These are phyloP conservation scores for Drosophila paucipuncta DNA, from an alignment of 2,888 invertebrate genomes.

Conservation along the genomic window DNA sequence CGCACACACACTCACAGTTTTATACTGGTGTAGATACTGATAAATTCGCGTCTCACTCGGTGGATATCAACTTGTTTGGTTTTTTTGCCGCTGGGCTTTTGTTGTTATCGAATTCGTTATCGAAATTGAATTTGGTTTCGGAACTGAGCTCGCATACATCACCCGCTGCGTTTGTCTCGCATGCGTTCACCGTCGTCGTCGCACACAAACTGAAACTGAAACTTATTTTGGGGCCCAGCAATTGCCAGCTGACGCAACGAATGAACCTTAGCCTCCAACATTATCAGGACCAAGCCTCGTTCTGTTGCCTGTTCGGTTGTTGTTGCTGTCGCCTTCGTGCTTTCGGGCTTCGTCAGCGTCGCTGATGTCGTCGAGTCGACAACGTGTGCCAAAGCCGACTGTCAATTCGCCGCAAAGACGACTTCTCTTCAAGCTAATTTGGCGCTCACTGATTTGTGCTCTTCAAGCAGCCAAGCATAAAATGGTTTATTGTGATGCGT, in stretches of 20 bases:
- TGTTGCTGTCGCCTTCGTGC: constrained; percentile 30
- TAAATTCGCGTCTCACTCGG: constrained; percentile 38
- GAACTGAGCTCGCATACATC: constrained; percentile 21
- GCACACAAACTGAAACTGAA: constrained; percentile 77
- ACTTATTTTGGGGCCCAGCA: constrained; percentile 66
- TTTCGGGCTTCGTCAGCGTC: constrained; percentile 19
- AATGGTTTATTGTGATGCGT: constrained; percentile 1
- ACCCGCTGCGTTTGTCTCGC: constrained; percentile 44
- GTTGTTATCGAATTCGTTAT: constrained; percentile 30
- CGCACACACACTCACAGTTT: constrained; percentile 22
- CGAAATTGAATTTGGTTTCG: constrained; percentile 20
- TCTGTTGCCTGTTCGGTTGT: constrained; percentile 21
- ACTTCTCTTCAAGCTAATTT: constrained; percentile 21
- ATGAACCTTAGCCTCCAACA: constrained; percentile 43
- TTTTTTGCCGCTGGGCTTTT: constrained; percentile 19
- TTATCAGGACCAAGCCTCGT: constrained; percentile 58
- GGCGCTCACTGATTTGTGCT: constrained; percentile 28
- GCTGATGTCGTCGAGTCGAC: constrained; percentile 11
- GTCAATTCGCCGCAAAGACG: constrained; percentile 46
- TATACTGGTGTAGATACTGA: constrained; percentile 21
- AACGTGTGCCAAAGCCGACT: constrained; percentile 36
- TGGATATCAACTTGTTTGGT: constrained; percentile 34
- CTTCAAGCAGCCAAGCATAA: constrained; percentile 33
- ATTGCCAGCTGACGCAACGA: constrained; percentile 52
- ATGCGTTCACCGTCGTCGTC: constrained; percentile 71